Conservation (phyloP, 2,797 vertebrate genomes). For the Paedocypris micromegethes region DNA sequence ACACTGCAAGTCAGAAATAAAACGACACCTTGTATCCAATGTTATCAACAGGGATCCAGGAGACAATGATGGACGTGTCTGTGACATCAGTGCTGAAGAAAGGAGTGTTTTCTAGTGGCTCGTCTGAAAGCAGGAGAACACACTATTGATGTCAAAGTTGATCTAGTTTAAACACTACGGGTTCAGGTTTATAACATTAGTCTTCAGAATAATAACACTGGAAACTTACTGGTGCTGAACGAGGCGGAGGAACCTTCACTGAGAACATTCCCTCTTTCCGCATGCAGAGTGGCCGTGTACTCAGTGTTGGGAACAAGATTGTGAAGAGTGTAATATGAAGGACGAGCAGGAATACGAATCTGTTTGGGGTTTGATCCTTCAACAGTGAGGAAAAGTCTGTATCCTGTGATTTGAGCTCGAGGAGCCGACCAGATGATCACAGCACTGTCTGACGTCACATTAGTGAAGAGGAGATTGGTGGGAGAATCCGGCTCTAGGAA, state of each 20-base stretch:
- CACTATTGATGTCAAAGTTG: too few relatives aligned
- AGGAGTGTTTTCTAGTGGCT: slow-evolving; percentile 74
- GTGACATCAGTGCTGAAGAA: slow-evolving; percentile 87
- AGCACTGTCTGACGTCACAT: slow-evolving; percentile 77
- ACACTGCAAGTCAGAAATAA: slow-evolving; percentile 68
- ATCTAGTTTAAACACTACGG: too few relatives aligned
- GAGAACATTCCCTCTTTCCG: slow-evolving; percentile 74
- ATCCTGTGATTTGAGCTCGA: slow-evolving; percentile 73
- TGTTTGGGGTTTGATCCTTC: slow-evolving; percentile 80
- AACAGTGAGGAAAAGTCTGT: slow-evolving; percentile 75
- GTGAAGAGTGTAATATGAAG: slow-evolving; percentile 73
- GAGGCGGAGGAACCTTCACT: slow-evolving; percentile 68
- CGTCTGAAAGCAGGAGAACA: slow-evolving; percentile 57
- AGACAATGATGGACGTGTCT: slow-evolving; percentile 87
- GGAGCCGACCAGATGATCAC: slow-evolving; percentile 81
- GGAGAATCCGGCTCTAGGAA: slow-evolving; percentile 82
- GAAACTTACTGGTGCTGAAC: slow-evolving; percentile 83
- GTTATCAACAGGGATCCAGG: slow-evolving; percentile 85
- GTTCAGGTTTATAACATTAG: too few relatives aligned
- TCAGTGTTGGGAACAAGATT: slow-evolving; percentile 78
- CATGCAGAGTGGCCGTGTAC: slow-evolving; percentile 77
- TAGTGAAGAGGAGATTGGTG: slow-evolving; percentile 74
- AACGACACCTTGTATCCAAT: slow-evolving; percentile 86
- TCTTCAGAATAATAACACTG: too few relatives aligned
- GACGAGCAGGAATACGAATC: slow-evolving; percentile 70